Percentiles rank a stretch among this genome's conserved stretches.
Evolutionary conservation across 1,140 invertebrate genomes (phyloP).

Genomic region (Brachionus asplanchnoidis): DNA sequence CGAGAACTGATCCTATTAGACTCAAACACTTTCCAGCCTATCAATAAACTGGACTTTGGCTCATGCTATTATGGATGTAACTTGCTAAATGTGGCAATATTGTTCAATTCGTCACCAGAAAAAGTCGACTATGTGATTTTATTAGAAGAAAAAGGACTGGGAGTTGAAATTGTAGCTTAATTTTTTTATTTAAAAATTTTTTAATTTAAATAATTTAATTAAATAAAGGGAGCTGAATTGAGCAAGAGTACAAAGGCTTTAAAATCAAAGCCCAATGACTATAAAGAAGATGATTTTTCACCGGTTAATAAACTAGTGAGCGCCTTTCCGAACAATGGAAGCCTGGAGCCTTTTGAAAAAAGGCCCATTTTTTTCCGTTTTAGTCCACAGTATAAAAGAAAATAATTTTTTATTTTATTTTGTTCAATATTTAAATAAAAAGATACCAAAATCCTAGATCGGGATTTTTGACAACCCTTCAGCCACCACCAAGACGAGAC

Average conservation of each 20-base stretch:
- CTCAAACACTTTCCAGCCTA: conserved; percentile 45
- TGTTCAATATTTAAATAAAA: conserved; percentile 24
- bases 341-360: conserved; percentile 54
- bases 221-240: conserved; percentile 50
- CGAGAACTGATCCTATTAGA: conserved; percentile 50
- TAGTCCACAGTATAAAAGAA: conserved; percentile 51
- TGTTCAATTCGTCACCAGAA: conserved; percentile 56
- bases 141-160: conserved; percentile 54
- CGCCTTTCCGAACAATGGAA: conserved; percentile 55
- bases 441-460: conserved; percentile 53
- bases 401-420: background rate
- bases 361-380: conserved; percentile 55
- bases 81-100: conserved; percentile 49
- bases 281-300: conserved; percentile 40
- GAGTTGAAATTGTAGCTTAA: conserved; percentile 51
- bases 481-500: conserved; percentile 53
- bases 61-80: conserved; percentile 56
- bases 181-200: no score
- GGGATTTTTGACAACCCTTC: conserved; percentile 50
- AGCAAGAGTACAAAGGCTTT: conserved; percentile 48
- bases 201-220: background rate
- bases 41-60: conserved; percentile 55
- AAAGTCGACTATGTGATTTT: conserved; percentile 54
- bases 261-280: conserved; percentile 13
- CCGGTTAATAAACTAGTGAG: conserved; percentile 53